These are phyloP conservation scores for Cricetomys ansorgei DNA, from an alignment of 2,113 vertebrate genomes.

Conservation along the genomic window DNA sequence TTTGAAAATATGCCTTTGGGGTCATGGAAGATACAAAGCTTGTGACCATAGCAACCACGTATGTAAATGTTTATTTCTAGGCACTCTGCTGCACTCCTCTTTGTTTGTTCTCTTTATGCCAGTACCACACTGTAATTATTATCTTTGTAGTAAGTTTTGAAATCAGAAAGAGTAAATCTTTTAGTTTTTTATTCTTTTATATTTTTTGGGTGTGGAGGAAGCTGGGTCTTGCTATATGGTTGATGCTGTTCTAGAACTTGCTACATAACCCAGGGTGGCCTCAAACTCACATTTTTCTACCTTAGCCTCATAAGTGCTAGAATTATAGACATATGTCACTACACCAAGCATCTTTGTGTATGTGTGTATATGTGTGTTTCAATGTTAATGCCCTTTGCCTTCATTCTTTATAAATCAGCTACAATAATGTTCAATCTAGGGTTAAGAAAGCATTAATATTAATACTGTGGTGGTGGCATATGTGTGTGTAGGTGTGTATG, in stretches of 20 bases:
- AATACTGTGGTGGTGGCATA: background rate
- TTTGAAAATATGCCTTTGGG: background rate
- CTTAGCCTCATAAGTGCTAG: background rate
- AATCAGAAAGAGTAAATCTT: background rate
- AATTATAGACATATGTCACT: background rate
- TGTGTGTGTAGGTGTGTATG: background rate
- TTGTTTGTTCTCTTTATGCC: background rate
- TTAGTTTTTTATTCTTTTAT: background rate
- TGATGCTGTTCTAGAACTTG: background rate
- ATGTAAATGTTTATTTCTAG: background rate
- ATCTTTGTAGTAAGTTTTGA: constrained; percentile 36
- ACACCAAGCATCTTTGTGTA: background rate
- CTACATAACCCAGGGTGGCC: background rate
- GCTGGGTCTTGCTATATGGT: background rate
- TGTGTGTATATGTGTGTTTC: background rate
- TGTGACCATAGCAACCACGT: background rate
- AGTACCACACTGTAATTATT: background rate
- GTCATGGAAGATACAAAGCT: background rate
- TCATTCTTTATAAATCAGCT: constrained; percentile 32
- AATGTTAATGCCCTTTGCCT: constrained; percentile 5
- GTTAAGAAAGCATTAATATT: background rate
- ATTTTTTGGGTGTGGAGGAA: no score
- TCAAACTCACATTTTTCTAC: background rate
- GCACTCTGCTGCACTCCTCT: background rate
- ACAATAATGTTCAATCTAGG: background rate